Evolutionary conservation across 1,140 invertebrate species (phyloP).

Genomic region (Hyposmocoma kahamanoa): DNA sequence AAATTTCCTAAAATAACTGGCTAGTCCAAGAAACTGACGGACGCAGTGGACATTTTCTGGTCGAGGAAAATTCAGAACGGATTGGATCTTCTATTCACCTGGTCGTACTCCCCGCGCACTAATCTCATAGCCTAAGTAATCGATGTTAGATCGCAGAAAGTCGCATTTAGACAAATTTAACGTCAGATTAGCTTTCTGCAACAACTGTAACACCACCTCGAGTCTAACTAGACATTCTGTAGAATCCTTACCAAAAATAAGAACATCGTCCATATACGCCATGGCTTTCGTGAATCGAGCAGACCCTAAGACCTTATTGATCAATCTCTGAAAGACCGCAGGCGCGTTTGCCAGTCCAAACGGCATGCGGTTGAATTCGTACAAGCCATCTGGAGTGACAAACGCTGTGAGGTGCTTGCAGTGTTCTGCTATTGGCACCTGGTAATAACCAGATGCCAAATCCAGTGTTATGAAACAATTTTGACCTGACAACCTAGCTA

Average conservation of each 20-base stretch:
- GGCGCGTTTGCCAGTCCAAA: constrained; percentile 4
- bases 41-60: background rate
- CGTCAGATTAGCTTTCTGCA: background rate
- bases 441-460: constrained; percentile 4
- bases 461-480: background rate
- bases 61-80: background rate
- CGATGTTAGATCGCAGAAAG: background rate
- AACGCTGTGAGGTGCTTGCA: background rate
- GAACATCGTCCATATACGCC: constrained; percentile 2
- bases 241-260: constrained; percentile 1
- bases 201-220: background rate
- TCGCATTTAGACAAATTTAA: background rate
- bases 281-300: constrained; percentile 1
- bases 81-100: background rate
- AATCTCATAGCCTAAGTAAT: constrained; percentile 2
- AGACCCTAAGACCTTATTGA: background rate
- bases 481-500: constrained; percentile 1
- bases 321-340: too few relatives aligned
- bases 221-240: constrained; percentile 1
- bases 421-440: constrained; percentile 3
- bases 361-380: constrained; percentile 3
- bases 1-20: constrained; percentile 1
- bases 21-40: background rate
- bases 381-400: constrained; percentile 4
- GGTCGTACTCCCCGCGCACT: background rate